Evolutionary conservation across 2,888 invertebrate genomes (phyloP), one percentile per base, ranked within the genome.

Genomic region (Calliphora vomitoria): DNA sequence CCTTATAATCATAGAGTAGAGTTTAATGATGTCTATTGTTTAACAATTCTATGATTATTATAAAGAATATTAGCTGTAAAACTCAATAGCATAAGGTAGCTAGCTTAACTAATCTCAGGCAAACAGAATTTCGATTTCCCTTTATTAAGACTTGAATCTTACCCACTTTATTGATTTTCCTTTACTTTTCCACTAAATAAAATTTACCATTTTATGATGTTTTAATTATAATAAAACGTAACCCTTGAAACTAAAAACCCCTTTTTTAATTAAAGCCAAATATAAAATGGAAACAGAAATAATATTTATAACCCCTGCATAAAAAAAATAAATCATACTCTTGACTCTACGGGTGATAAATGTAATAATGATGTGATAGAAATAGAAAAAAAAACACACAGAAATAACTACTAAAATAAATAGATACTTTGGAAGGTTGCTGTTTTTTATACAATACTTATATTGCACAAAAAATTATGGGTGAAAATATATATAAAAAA

Each of bases 341-440:
- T 75, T 69, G 68, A 87, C 87, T 84, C 87, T 87, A 82, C 85
- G 87, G 87, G 87, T 87, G 78, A 78, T 85, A 82, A 82, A 83
- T 78, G 60, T 79, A 69, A 78, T 78, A 82, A 87, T 87, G 47
- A 82, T 72, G 87, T 85, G 81, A 71, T 66, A 83, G 31, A 87
- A 76, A 50, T 15, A 62, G 31, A 60, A 50, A 76, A 64, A 62
- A 64, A 60, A 47, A 5, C 4, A 50, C 50, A 53, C 3, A 5
- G 58, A 78, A 55, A 66, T 15, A 47, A 0, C 31, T 25, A 58
- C 15, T 47, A 44, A 68, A 68, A 69, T 38, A 68, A 68, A 69
- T 50, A 71, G 44, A 60, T 64, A 41, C 60, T 53, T 68, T 20
- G 11, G 1, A 25, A 62, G 25, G 47, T 62, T 71, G 35, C 53